Base-by-base conservation (phyloP, 2,113 vertebrate species). In the Pampusana beccarii region DNA sequence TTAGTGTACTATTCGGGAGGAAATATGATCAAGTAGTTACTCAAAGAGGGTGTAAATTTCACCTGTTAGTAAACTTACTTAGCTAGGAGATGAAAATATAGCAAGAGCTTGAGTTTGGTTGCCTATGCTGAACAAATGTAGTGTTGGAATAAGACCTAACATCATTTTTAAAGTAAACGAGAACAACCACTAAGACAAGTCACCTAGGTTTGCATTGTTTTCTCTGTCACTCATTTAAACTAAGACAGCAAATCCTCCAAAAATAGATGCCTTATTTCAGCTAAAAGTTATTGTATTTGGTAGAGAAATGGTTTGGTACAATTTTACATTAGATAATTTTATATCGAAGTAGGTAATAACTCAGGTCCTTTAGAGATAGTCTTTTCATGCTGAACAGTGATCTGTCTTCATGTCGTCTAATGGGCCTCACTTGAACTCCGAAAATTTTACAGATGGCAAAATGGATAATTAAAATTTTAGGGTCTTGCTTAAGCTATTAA, bases 381-480 rank as follows among this genome's bases (percentile, higher is more conserved):
- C 13, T 92, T 93, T 83, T 73, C 64, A 21, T 33, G 21, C 66
- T 61, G 53, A 91, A 50, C 33, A 82, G n/a, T 62, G 50, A 77
- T 82, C 31, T 83, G 19, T 88, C 79, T 94, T 96, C 46, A 34
- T 64, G 69, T 67, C 67, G 7, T 23, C 38, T 94, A 86, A 88
- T 36, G 34, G 81, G 33, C 46, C 36, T 83, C 79, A 90, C 71
- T 73, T 72, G 70, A 92, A 75, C 80, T 90, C 61, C 46, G 36
- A 90, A 91, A 87, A 80, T 95, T 72, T 91, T 89, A 90, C 36
- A 64, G 62, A 56, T 70, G 62, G 67, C 11, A 90, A 83, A 91
- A 93, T 70, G 19, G 81, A 58, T 79, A 95, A 94, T 85, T 89
- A 95, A 87, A 79, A 77, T 82, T 96, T 94, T 92, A 90, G 78